Evolutionary conservation across 2,888 invertebrate genomes (phyloP).

Genomic region (Diloba caeruleocephala): DNA sequence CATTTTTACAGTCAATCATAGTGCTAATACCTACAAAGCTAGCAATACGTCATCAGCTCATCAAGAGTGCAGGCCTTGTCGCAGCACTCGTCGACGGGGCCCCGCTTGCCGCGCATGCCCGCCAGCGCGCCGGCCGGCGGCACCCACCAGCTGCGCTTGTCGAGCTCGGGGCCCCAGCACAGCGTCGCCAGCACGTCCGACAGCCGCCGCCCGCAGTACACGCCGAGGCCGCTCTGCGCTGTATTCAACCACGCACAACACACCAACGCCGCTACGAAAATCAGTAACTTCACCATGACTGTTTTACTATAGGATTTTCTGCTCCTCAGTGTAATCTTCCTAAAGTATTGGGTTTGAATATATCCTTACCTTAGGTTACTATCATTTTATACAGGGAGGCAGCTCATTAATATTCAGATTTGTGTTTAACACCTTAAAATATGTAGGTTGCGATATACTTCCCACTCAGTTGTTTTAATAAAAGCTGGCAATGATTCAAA

Average conservation of each 20-base stretch:
- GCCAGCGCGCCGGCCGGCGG: conserved; percentile 29
- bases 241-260: conserved; percentile 5
- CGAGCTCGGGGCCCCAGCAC: conserved; percentile 25
- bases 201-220: conserved; percentile 34
- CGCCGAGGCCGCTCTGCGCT: conserved; percentile 9
- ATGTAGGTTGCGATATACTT: conserved; percentile 7
- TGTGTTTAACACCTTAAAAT: neutral
- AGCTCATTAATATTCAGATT: conserved; percentile 28
- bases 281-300: conserved; percentile 25
- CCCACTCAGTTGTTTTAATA: conserved; percentile 20
- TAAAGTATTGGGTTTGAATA: conserved; percentile 23
- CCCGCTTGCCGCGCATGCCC: conserved; percentile 38
- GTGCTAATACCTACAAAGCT: neutral
- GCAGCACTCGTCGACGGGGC: conserved; percentile 48
- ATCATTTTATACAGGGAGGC: conserved; percentile 27
- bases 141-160: conserved; percentile 49
- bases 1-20: neutral
- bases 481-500: too few species aligned
- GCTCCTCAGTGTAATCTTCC: conserved; percentile 5
- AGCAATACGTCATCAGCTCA: conserved; percentile 42
- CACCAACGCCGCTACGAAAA: conserved; percentile 11
- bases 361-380: conserved; percentile 1
- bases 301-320: neutral
- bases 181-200: conserved; percentile 20
- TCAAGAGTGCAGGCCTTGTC: conserved; percentile 38